These are phyloP conservation scores for Drosophila kohkoa DNA, from an alignment of 1,140 invertebrate species.

Conservation along the genomic window DNA sequence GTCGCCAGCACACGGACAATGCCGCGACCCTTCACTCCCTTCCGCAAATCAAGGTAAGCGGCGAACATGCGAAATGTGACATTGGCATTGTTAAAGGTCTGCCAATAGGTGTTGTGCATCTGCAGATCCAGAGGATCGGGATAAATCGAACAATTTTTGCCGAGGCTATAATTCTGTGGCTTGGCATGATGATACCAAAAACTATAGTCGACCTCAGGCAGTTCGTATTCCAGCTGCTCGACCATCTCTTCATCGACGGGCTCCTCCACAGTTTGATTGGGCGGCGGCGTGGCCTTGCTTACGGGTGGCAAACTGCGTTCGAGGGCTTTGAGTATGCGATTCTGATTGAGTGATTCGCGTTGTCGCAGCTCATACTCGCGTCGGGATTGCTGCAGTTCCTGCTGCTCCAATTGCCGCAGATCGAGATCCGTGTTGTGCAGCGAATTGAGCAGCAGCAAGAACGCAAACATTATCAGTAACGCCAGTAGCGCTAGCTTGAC, in stretches of 20 bases:
- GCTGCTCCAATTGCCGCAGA: conserved; percentile 1
- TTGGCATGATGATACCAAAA: conserved; percentile 56
- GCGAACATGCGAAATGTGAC: conserved; percentile 95
- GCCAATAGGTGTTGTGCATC: conserved; percentile 88
- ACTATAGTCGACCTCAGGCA: conserved; percentile 69
- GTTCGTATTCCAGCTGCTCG: conserved; percentile 52
- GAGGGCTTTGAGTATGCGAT: background rate
- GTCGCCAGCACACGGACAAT: conserved; percentile 92
- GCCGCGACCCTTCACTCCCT: conserved; percentile 86
- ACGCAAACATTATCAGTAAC: conserved; percentile 25
- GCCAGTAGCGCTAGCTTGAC: conserved; percentile 44
- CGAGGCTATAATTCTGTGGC: conserved; percentile 31
- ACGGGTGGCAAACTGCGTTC: background rate
- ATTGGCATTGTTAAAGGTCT: conserved; percentile 90
- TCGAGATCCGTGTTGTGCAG: conserved; percentile 16
- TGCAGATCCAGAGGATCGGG: conserved; percentile 60
- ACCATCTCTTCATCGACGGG: conserved; percentile 56
- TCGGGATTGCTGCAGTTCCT: background rate
- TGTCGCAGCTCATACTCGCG: background rate
- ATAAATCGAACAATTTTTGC: conserved; percentile 53
- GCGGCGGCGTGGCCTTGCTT: conserved; percentile 17
- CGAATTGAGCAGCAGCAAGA: conserved; percentile 48
- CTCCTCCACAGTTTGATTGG: conserved; percentile 23
- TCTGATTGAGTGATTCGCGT: too few relatives aligned
- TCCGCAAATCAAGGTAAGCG: conserved; percentile 93